These are phyloP conservation scores for Homalodisca vitripennis DNA, from an alignment of 1,140 invertebrate species.

Conservation along the genomic window DNA sequence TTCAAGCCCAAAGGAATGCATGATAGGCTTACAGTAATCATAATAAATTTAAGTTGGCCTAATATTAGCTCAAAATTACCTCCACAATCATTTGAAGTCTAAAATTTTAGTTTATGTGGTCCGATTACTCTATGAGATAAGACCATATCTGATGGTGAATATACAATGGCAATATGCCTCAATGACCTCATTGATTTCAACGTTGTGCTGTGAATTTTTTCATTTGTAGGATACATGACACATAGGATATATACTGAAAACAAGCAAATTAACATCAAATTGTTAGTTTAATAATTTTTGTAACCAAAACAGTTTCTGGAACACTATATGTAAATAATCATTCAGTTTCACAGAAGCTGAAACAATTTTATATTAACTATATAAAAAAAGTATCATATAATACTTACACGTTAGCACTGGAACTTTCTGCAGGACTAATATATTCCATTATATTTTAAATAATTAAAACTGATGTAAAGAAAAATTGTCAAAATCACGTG, in stretches of 20 bases:
- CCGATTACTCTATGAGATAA: too few relatives aligned
- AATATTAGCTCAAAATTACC: too few relatives aligned
- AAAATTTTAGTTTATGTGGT: too few relatives aligned
- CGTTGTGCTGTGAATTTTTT: not conserved
- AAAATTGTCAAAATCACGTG: too few relatives aligned
- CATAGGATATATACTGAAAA: not conserved
- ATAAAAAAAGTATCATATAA: not conserved
- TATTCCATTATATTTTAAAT: constrained; percentile 7
- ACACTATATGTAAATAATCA: not conserved
- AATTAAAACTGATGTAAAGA: too few relatives aligned
- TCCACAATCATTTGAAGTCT: too few relatives aligned
- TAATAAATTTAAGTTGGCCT: too few relatives aligned
- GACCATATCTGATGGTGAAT: too few relatives aligned
- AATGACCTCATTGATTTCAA: not conserved
- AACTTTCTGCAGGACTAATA: not conserved
- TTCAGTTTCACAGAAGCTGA: not conserved
- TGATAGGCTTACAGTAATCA: too few relatives aligned
- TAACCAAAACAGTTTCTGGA: not conserved
- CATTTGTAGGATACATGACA: not conserved
- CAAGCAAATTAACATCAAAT: not conserved
- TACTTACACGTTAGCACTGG: constrained; percentile 8
- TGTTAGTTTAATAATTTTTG: not conserved
- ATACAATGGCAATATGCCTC: too few relatives aligned
- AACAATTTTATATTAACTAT: not conserved
- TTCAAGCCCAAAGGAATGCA: too few relatives aligned